Evolutionary conservation across 2,888 invertebrate species (phyloP), one percentile per base, ranked within the genome.

Genomic region (Dasypogon diadema): DNA sequence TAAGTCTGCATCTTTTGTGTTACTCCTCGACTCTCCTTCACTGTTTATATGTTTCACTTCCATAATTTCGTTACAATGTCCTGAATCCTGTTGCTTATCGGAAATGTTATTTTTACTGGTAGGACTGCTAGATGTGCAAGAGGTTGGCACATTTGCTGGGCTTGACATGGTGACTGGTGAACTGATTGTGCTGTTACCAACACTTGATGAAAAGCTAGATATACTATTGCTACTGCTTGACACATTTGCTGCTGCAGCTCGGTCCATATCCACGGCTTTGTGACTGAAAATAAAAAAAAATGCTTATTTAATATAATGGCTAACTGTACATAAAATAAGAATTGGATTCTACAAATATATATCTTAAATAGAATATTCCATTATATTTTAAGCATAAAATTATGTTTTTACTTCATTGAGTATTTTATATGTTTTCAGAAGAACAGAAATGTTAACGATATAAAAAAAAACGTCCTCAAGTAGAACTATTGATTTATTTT

Each of bases 261-360:
- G 42, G 5, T 78, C 78, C 76, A 75, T 30, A 10, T 78, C 78
- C 60, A 77, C 46, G 8, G 77, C 72, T 75, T 77, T 77, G 14
- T 77, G 77, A 10, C 78, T 78, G 55, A 34, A 76, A 74, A 60
- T 8, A 74, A 30, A 16, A 22, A 42, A 46, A n/a, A n/a, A n/a
- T n/a, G n/a, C n/a, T n/a, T n/a, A n/a, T n/a, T n/a, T n/a, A n/a
- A n/a, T n/a, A n/a, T n/a, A n/a, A n/a, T n/a, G n/a, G n/a, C n/a
- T n/a, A n/a, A n/a, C n/a, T n/a, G n/a, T n/a, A n/a, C n/a, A n/a
- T n/a, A n/a, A n/a, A n/a, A n/a, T n/a, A n/a, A n/a, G n/a, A n/a
- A n/a, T n/a, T n/a, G n/a, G n/a, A n/a, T n/a, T n/a, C n/a, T n/a
- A n/a, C n/a, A n/a, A n/a, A n/a, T n/a, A n/a, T n/a, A n/a, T n/a